Evolutionary conservation across 2,113 vertebrate genomes (phyloP).

Genomic region (Vanacampus margaritifer): DNA sequence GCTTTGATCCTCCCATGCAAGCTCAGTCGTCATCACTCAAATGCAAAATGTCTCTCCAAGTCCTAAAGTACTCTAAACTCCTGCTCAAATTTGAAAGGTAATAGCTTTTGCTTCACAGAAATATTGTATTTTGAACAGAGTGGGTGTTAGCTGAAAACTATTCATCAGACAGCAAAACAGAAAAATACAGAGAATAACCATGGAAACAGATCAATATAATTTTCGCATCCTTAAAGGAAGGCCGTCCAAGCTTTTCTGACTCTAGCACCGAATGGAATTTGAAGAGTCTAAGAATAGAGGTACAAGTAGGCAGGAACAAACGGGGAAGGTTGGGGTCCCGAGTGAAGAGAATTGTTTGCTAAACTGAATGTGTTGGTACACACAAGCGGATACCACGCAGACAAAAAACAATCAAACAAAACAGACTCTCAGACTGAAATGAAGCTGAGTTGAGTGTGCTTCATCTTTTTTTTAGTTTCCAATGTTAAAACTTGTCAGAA

Average conservation of each 20-base stretch:
- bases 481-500: background rate
- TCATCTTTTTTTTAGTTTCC: background rate
- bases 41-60: constrained; percentile 49
- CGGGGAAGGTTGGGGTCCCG: constrained; percentile 15
- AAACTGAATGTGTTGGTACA: constrained; percentile 29
- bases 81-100: constrained; percentile 59
- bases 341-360: background rate
- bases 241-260: constrained; percentile 32
- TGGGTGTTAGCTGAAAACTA: background rate
- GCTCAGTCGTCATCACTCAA: constrained; percentile 16
- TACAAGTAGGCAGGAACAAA: constrained; percentile 43
- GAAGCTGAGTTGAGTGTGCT: too few relatives aligned
- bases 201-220: constrained; percentile 29
- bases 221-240: constrained; percentile 53
- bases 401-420: background rate
- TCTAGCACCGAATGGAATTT: constrained; percentile 32
- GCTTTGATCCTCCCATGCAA: constrained; percentile 55
- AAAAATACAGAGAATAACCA: constrained; percentile 12
- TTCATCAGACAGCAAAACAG: background rate
- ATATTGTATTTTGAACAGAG: constrained; percentile 30
- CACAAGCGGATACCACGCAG: constrained; percentile 17
- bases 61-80: constrained; percentile 36
- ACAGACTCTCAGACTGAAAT: background rate
- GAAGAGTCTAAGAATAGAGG: constrained; percentile 37
- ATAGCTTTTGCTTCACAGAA: constrained; percentile 44